A percentile compares a stretch with the other conserved stretches of the same genome.
These are phyloP conservation scores for Chloroclysta siterata DNA, from an alignment of 2,888 invertebrate genomes.

Conservation along the genomic window DNA sequence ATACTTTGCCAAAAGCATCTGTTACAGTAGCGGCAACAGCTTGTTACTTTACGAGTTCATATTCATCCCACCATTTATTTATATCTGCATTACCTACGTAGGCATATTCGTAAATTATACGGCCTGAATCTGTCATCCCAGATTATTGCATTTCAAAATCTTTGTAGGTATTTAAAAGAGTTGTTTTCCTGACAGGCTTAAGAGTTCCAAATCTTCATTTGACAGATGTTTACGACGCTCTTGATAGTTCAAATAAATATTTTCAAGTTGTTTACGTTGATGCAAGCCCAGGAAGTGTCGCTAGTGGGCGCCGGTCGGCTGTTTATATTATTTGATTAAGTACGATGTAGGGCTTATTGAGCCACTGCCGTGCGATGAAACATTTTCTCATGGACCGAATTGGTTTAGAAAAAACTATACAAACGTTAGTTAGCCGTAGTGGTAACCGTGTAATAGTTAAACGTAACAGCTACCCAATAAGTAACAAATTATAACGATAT, in stretches of 20 bases:
- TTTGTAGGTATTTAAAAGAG: slow-evolving; percentile 25
- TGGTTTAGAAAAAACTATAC: too few relatives aligned
- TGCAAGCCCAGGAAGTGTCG: slow-evolving; percentile 56
- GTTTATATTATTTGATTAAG: slow-evolving; percentile 57
- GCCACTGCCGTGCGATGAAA: slow-evolving; percentile 10
- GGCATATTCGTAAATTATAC: slow-evolving; percentile 8
- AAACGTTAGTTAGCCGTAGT: too few relatives aligned
- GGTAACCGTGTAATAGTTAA: too few relatives aligned
- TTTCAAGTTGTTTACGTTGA: slow-evolving; percentile 64
- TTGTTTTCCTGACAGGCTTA: slow-evolving; percentile 52
- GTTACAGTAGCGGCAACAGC: slow-evolving; percentile 6
- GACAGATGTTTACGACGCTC: slow-evolving; percentile 68
- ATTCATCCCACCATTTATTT: slow-evolving; percentile 12
- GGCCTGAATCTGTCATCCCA: slow-evolving; percentile 5
- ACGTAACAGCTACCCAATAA: too few relatives aligned
- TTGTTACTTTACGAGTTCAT: slow-evolving; percentile 15
- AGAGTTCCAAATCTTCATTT: slow-evolving; percentile 61
- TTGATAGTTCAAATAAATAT: slow-evolving; percentile 71
- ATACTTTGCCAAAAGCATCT: slow-evolving; percentile 18
- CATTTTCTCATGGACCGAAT: slow-evolving; percentile 1
- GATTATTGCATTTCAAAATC: slow-evolving; percentile 2
- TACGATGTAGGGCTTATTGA: slow-evolving; percentile 20
- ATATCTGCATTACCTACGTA: slow-evolving; percentile 8
- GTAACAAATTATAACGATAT: too few relatives aligned
- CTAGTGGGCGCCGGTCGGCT: slow-evolving; percentile 33